Evolutionary conservation across 2,888 invertebrate species (phyloP), one percentile per base, ranked within the genome.

Genomic region (Odontocolon sp.): DNA sequence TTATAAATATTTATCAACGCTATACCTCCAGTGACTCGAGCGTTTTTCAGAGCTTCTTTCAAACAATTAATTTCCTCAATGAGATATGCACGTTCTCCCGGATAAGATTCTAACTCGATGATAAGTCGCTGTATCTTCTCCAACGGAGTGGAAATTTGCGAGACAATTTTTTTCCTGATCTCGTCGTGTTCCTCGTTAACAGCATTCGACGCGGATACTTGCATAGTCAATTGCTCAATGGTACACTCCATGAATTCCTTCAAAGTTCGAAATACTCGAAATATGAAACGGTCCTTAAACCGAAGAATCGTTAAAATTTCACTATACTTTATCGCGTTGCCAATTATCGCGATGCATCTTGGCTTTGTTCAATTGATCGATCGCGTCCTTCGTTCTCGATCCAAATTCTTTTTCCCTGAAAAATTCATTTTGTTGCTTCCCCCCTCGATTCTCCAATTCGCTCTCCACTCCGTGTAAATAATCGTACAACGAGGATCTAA

Each of bases 91-190:
- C 85, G 81, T 72, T 85, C 83, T 9, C 76, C 64, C 56, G 78
- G 75, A 23, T 83, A 85, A 18, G 80, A 63, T 59, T 83, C 77
- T 18, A 85, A 74, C 36, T 83, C 67, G 21, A 79, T 36, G 33
- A 71, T 77, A 67, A 86, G 82, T 9, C 74, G 79, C 31, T 76
- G 70, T 18, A 85, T 77, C 61, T 79, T 82, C 2, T 67, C 69
- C 33, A 76, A 52, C 0, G 79, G 79, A 11, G 72, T 52, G 28
- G 73, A 52, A 11, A 80, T 47, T 31, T 81, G 78, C 23, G 69
- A 16, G 2, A 81, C 56, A 2, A 84, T 57, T 6, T 66, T 56
- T 56, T 79, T 76, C 23, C 82, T 80, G 45, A 68, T 57, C 18
- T 77, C 38, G 4, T 76, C 59, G 16, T 56, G 38, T 31, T 78